Conservation (phyloP, 2,797 vertebrate genomes). For the Microctenopoma stevenorrisi region DNA sequence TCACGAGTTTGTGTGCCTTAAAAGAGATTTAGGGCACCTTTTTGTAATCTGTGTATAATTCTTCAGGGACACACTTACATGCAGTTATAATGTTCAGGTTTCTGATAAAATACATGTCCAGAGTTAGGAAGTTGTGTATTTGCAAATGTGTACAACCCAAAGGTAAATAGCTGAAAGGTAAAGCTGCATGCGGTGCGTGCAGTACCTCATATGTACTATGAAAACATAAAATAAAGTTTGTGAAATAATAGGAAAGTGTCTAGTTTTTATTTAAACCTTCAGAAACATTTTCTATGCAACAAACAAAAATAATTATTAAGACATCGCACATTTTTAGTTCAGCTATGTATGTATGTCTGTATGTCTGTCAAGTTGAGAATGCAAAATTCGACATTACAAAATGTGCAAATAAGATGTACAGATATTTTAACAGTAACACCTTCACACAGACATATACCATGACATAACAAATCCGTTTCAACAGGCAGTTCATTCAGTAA, state of each 20-base stretch:
- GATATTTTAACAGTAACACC: slow-evolving; percentile 9
- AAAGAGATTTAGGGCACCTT: slow-evolving; percentile 28
- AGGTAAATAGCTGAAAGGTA: neutral
- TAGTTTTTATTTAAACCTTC: slow-evolving; percentile 47
- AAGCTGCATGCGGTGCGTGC: slow-evolving; percentile 27
- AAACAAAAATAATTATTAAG: slow-evolving; percentile 5
- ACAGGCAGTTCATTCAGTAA: slow-evolving; percentile 21
- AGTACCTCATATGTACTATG: slow-evolving; percentile 11
- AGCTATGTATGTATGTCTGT: neutral
- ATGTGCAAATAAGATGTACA: slow-evolving; percentile 21
- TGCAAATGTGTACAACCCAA: neutral
- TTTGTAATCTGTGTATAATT: slow-evolving; percentile 27
- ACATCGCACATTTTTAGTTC: neutral
- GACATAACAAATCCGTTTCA: neutral
- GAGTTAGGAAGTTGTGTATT: slow-evolving; percentile 2
- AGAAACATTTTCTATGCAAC: neutral
- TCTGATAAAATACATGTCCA: slow-evolving; percentile 7
- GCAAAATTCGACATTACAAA: neutral
- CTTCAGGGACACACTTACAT: slow-evolving; percentile 10
- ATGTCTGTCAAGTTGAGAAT: neutral
- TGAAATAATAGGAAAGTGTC: slow-evolving; percentile 29
- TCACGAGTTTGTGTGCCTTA: slow-evolving; percentile 64
- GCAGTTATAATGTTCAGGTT: slow-evolving; percentile 14
- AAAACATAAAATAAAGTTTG: slow-evolving; percentile 39
- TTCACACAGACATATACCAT: neutral